Base-by-base conservation (phyloP, 2,797 vertebrate species). In the Semotilus atromaculatus region DNA sequence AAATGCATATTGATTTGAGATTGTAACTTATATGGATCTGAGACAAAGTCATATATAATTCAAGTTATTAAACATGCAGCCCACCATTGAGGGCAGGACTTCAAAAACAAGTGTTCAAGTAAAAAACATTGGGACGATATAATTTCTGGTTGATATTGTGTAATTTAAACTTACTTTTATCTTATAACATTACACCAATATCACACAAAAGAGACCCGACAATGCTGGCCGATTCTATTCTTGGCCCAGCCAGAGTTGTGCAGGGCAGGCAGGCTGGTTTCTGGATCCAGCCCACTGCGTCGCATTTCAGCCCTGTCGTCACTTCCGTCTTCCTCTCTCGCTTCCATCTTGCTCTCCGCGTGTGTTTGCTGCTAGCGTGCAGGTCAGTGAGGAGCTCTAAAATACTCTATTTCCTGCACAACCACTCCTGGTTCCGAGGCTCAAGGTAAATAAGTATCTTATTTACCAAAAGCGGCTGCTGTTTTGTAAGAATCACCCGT, bases 271-370 rank as follows among this genome's bases (percentile, higher is more conserved):
- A n/a, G 36, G 48, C 51, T 19, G 60, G n/a, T 36, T 55, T 67
- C 34, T 48, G 55, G 70, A 72, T 71, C 64, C 74, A 66, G 64
- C 71, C 67, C 76, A 29, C 68, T 58, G 81, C 45, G 62, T 77
- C 68, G 68, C 74, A 82, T 86, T 86, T 90, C 45, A 81, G 23
- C 2, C 34, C 11, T 48, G 16, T 90, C 94, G 94, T 96, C 94
- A 96, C 91, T 92, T 96, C 96, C 95, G 85, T 31, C 91, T 31
- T 91, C 89, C 93, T 90, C 94, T 94, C 91, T 92, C 86, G 92
- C 93, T 91, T 95, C 96, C 96, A 95, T 95, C 94, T 96, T 96
- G 92, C 91, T 93, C 90, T 91, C 91, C 94, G 94, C 96, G 95
- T 95, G 95, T 95, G 94, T 93, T 88, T 93, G 92, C 92, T 91